These are phyloP conservation scores for Darevskia nairensis DNA, from an alignment of 2,797 vertebrate genomes.

Conservation along the genomic window DNA sequence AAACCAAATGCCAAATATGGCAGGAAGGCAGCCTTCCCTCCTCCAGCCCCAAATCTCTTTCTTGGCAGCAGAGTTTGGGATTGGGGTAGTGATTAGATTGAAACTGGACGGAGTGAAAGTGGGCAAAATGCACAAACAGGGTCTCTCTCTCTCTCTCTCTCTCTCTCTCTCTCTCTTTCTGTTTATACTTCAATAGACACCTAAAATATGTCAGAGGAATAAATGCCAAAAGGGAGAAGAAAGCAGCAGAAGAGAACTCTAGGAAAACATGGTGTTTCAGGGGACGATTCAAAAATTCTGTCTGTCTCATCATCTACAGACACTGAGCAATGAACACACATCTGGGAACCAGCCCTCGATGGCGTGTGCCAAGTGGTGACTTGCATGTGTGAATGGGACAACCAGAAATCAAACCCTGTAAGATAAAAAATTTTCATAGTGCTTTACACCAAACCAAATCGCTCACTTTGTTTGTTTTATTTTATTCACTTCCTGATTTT, in stretches of 20 bases:
- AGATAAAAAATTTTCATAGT: not conserved
- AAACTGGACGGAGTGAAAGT: conserved; percentile 44
- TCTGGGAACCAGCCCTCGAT: not conserved
- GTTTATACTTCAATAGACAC: not conserved
- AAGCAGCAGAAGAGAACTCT: not conserved
- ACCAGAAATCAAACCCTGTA: not conserved
- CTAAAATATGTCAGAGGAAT: not conserved
- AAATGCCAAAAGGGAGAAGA: conserved; percentile 18
- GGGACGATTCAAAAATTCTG: not conserved
- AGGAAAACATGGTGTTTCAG: no score
- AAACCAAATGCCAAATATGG: conserved; percentile 79
- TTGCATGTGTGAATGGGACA: no score
- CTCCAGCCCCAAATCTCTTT: no score
- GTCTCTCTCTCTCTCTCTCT: conserved; percentile 38
- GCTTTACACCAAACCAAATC: not conserved
- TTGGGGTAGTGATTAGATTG: conserved; percentile 20
- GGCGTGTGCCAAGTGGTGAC: not conserved
- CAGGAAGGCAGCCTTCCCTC: conserved; percentile 56
- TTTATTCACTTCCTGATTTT: not conserved
- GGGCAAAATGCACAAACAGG: conserved; percentile 10
- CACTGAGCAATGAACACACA: no score
- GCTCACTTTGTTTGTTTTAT: not conserved
- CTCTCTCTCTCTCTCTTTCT: conserved; percentile 36
- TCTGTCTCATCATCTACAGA: not conserved
- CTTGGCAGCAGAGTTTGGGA: conserved; percentile 56